Percentiles rank a stretch among this genome's conserved stretches.
Evolutionary conservation across 2,888 invertebrate genomes (phyloP).

Genomic region (Meteorus cinctellus): DNA sequence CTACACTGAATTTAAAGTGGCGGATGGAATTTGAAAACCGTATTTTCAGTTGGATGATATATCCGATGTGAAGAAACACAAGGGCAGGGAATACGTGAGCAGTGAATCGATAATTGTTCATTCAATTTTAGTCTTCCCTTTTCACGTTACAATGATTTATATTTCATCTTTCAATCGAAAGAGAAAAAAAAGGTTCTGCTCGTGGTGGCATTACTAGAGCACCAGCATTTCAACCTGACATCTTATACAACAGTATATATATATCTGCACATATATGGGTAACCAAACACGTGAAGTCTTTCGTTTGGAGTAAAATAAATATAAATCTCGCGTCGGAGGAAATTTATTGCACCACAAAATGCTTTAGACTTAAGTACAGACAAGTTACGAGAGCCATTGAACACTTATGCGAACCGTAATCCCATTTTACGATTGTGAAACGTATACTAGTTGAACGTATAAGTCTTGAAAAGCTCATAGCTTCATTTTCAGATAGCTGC

Average conservation of each 20-base stretch:
- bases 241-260: not conserved
- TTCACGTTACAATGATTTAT: not conserved
- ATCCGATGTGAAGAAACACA: not conserved
- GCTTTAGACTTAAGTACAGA: slow-evolving; percentile 23
- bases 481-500: slow-evolving; percentile 8
- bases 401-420: slow-evolving; percentile 30
- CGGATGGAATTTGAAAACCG: slow-evolving; percentile 9
- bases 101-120: not conserved
- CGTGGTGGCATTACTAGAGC: not conserved
- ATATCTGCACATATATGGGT: not conserved
- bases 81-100: not conserved
- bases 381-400: slow-evolving; percentile 35
- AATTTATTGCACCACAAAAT: slow-evolving; percentile 23
- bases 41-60: not conserved
- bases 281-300: not conserved
- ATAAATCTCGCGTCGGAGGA: not conserved
- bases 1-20: slow-evolving; percentile 32
- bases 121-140: not conserved
- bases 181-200: not conserved
- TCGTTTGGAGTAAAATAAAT: slow-evolving; percentile 21
- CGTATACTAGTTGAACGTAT: not conserved
- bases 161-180: not conserved
- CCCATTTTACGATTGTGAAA: slow-evolving; percentile 24
- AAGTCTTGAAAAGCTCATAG: not conserved
- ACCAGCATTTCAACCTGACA: not conserved